phyloP scores from a whole-genome alignment of 2,113 vertebrate genomes.

The pig (Sus scrofa) region DNA sequence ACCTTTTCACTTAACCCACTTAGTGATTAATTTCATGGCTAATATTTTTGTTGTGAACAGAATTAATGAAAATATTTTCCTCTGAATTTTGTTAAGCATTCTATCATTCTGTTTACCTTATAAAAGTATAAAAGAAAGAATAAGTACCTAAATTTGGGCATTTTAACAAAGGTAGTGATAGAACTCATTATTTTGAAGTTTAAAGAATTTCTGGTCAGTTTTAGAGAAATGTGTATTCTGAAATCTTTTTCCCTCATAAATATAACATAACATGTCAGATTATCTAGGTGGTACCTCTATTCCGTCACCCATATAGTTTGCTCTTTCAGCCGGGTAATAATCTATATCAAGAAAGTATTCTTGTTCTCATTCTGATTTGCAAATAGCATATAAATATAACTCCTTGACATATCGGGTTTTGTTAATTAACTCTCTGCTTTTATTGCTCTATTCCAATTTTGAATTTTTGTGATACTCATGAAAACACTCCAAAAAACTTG shows the following conservation, averaged over 20 bases:
- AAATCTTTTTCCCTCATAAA: not conserved
- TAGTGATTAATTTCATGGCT: not conserved
- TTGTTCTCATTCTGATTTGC: not conserved
- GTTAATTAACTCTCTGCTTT: not conserved
- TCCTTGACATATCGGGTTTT: not conserved
- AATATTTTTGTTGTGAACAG: conserved; percentile 4
- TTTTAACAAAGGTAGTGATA: not conserved
- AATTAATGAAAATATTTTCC: conserved; percentile 4
- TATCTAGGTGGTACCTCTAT: not conserved
- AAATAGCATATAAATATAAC: not conserved
- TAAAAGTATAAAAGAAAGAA: conserved; percentile 12
- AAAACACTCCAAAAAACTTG: not conserved
- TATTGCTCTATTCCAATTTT: not conserved
- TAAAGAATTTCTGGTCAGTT: not conserved
- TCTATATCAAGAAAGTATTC: not conserved
- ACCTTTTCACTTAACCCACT: not conserved
- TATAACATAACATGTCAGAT: not conserved
- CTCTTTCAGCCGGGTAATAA: not conserved
- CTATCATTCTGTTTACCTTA: not conserved
- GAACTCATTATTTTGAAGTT: not conserved
- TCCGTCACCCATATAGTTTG: not conserved
- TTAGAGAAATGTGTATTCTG: not conserved
- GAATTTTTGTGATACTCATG: not conserved
- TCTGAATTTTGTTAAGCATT: conserved; percentile 26
- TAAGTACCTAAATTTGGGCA: not conserved